Evolutionary conservation across 2,113 vertebrate genomes (phyloP).

Genomic region (Serinus canaria): DNA sequence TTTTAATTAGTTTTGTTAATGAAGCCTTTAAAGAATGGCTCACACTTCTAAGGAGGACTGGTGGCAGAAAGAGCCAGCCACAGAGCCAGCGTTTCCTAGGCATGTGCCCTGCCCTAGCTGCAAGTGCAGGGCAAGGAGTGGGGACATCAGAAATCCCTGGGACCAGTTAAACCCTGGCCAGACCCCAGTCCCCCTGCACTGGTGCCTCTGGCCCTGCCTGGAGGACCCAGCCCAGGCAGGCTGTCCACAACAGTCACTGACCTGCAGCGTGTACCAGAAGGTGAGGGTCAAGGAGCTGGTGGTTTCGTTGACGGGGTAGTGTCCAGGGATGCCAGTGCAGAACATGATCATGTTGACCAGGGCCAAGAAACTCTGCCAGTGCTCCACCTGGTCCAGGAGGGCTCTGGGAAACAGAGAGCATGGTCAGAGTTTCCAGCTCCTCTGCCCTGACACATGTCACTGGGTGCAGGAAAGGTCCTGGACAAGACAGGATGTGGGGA

Average conservation of each 20-base stretch:
- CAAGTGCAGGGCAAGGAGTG: neutral
- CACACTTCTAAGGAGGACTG: neutral
- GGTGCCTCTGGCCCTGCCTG: neutral
- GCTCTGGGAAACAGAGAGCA: constrained; percentile 74
- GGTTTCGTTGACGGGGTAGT: constrained; percentile 98
- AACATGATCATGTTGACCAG: constrained; percentile 99
- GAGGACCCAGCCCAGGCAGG: neutral
- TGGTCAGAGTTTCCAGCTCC: neutral
- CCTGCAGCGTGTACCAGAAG: constrained; percentile 98
- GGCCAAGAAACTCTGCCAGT: constrained; percentile 97
- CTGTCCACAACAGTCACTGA: neutral
- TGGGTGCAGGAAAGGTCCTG: neutral
- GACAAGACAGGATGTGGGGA: neutral
- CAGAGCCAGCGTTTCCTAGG: neutral
- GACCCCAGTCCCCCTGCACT: neutral
- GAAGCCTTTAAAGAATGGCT: neutral
- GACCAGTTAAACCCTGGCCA: neutral
- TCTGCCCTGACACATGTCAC: neutral
- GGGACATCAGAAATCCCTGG: neutral
- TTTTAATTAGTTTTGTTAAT: constrained; percentile 36
- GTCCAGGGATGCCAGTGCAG: constrained; percentile 97
- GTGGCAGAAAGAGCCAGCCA: neutral
- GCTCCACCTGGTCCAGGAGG: constrained; percentile 94
- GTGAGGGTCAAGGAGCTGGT: constrained; percentile 97
- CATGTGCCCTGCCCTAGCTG: rapidly evolving